Conservation (phyloP, 2,113 vertebrate genomes). For the Rhodinocichla rosea region DNA sequence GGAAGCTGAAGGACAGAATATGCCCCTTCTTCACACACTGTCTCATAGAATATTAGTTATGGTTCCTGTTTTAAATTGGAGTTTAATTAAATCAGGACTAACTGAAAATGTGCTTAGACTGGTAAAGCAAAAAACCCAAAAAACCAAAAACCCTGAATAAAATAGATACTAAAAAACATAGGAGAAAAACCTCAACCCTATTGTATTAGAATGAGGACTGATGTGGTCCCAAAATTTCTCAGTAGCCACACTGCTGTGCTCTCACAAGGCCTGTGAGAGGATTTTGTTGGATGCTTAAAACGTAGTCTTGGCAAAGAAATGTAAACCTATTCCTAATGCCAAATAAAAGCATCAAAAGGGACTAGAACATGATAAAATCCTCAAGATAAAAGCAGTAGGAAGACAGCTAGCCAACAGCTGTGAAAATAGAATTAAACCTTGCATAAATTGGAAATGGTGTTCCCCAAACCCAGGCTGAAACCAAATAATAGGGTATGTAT, state of each 20-base stretch:
- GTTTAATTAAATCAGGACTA: background rate
- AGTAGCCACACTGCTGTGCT: background rate
- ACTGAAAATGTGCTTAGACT: background rate
- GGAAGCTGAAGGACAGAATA: background rate
- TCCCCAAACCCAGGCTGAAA: constrained; percentile 25
- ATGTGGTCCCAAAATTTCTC: background rate
- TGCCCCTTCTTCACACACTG: background rate
- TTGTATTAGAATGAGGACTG: background rate
- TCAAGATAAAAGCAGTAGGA: constrained; percentile 4
- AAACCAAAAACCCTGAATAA: background rate
- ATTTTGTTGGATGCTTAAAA: constrained; percentile 6
- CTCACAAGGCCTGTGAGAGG: background rate
- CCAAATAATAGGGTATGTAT: background rate
- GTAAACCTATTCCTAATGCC: background rate
- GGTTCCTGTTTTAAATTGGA: background rate
- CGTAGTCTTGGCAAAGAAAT: background rate
- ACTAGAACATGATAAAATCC: background rate
- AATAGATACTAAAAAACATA: background rate
- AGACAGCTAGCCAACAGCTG: constrained; percentile 38
- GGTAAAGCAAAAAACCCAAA: background rate
- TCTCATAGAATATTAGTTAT: background rate
- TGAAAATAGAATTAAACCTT: constrained; percentile 46
- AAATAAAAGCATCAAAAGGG: constrained; percentile 15
- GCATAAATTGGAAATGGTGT: constrained; percentile 20
- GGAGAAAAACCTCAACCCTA: background rate